Conservation (phyloP, 1,140 invertebrate species). For the Drosophila mojavensis region DNA sequence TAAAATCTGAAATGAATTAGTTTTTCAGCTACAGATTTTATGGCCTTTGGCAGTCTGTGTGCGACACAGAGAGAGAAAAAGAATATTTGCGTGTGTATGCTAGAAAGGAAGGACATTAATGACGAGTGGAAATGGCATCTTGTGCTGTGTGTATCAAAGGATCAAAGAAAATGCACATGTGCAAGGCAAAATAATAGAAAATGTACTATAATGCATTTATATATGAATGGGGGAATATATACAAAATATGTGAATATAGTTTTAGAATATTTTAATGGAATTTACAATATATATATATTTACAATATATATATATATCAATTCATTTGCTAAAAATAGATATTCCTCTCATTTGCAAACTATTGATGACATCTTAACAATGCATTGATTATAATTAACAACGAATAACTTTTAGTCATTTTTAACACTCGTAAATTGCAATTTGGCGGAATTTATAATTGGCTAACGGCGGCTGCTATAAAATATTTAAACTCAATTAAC, state of each 20-base stretch:
- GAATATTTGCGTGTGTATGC: background rate
- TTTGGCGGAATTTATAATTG: constrained; percentile 14
- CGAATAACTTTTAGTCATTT: constrained; percentile 2
- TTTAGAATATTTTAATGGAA: too few species aligned
- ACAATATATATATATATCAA: too few species aligned
- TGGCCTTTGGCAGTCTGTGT: constrained; percentile 40
- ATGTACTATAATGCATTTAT: background rate
- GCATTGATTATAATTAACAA: constrained; percentile 9
- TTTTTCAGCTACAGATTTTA: constrained; percentile 49
- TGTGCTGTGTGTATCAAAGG: constrained; percentile 18
- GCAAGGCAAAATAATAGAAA: background rate
- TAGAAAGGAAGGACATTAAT: background rate
- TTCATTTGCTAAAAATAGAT: too few species aligned
- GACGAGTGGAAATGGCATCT: constrained; percentile 13
- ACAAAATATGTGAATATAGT: too few species aligned
- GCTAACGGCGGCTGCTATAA: background rate
- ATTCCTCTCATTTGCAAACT: too few species aligned
- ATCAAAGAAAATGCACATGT: constrained; percentile 49
- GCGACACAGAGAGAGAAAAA: too few species aligned
- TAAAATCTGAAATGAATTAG: constrained; percentile 62
- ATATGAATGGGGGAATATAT: too few species aligned
- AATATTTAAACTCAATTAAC: constrained; percentile 44
- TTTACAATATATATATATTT: background rate
- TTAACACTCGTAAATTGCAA: constrained; percentile 20
- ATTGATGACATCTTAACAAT: constrained; percentile 12